Conservation (phyloP, 2,797 vertebrate genomes). For the Euphonia xanthogaster region DNA sequence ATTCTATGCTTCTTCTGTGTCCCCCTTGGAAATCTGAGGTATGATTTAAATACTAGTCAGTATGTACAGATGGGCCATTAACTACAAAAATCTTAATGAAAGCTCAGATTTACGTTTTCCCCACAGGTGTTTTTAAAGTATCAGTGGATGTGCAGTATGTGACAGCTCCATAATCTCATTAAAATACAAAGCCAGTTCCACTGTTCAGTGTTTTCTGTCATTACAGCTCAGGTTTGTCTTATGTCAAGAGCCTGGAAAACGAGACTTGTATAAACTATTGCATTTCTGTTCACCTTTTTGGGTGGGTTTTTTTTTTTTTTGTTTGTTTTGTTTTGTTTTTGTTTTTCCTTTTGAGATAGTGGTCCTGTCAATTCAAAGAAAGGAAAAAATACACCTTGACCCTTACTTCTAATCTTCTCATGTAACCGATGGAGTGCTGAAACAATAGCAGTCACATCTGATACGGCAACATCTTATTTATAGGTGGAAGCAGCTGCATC, state of each 20-base stretch:
- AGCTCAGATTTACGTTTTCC: background rate
- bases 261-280: background rate
- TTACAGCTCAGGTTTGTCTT: background rate
- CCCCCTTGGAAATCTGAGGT: background rate
- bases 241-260: background rate
- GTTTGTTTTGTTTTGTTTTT: background rate
- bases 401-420: background rate
- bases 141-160: background rate
- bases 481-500: slow-evolving; percentile 69
- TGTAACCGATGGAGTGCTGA: background rate
- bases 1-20: background rate
- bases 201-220: background rate
- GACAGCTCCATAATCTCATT: background rate
- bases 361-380: background rate
- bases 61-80: background rate
- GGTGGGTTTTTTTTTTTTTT: background rate
- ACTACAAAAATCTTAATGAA: background rate
- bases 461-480: slow-evolving; percentile 29
- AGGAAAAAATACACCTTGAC: background rate
- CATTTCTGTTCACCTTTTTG: background rate
- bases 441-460: slow-evolving; percentile 36
- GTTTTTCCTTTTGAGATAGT: background rate
- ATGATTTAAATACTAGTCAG: background rate
- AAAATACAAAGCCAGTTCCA: background rate
- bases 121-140: background rate